Percentiles rank a stretch among this genome's conserved stretches.
Conservation (phyloP, 2,797 vertebrate species). For the Arrhamphus sclerolepis region DNA sequence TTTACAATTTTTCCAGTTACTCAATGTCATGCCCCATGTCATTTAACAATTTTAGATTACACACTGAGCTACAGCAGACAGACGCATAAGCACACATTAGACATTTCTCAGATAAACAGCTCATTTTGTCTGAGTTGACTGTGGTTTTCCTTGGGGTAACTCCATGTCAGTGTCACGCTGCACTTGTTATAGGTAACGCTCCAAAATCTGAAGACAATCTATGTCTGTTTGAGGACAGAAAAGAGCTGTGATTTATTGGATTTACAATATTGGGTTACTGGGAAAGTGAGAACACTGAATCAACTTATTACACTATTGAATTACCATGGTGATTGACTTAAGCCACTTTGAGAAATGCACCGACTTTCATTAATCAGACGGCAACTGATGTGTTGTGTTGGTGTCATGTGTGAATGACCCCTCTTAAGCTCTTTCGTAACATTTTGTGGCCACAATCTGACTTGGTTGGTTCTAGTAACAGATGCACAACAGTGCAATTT, state of each 20-base stretch:
- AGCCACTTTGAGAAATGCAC: neutral
- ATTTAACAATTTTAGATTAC: too few relatives aligned
- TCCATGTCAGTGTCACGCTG: constrained; percentile 46
- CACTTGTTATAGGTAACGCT: constrained; percentile 41
- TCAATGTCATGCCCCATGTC: too few relatives aligned
- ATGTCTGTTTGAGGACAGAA: constrained; percentile 30
- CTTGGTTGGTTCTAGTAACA: too few relatives aligned
- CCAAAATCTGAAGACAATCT: constrained; percentile 41
- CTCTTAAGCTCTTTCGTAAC: too few relatives aligned
- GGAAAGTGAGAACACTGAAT: constrained; percentile 50
- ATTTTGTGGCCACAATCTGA: too few relatives aligned
- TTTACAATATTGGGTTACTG: constrained; percentile 52
- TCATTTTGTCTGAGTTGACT: constrained; percentile 6
- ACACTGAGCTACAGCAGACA: too few relatives aligned
- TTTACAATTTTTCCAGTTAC: too few relatives aligned
- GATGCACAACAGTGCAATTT: too few relatives aligned
- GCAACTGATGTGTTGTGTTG: too few relatives aligned
- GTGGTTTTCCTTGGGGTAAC: constrained; percentile 14
- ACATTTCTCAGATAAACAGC: neutral
- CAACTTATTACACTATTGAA: constrained; percentile 27
- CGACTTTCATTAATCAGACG: too few relatives aligned
- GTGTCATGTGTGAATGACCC: too few relatives aligned
- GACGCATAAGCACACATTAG: neutral
- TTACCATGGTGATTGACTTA: constrained; percentile 18
- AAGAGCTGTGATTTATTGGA: constrained; percentile 28